Evolutionary conservation across 2,888 invertebrate species (phyloP).

Genomic region (Agrilus biguttatus): DNA sequence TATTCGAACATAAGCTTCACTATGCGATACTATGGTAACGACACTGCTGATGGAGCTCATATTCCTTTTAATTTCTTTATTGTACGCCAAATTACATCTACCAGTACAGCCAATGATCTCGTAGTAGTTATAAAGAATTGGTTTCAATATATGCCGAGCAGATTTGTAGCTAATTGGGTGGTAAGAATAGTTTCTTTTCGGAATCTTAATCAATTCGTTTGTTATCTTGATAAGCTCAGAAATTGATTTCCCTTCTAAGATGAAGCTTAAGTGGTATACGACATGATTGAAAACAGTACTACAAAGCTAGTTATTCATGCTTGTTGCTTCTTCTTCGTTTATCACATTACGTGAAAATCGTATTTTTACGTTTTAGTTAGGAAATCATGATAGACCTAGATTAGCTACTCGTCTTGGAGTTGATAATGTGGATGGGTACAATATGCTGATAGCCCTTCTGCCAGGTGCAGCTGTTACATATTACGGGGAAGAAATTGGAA

Average conservation of each 20-base stretch:
- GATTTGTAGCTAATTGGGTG: constrained; percentile 59
- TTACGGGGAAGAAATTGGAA: constrained; percentile 73
- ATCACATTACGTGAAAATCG: neutral
- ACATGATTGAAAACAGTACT: too few relatives aligned
- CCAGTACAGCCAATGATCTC: constrained; percentile 45
- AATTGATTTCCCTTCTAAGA: too few relatives aligned
- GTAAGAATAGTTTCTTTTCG: constrained; percentile 35
- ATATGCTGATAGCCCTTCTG: constrained; percentile 66
- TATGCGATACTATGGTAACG: constrained; percentile 49
- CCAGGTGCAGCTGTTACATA: constrained; percentile 80
- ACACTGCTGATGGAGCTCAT: constrained; percentile 42
- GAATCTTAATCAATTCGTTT: neutral
- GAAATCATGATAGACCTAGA: constrained; percentile 64
- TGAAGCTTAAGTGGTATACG: too few relatives aligned
- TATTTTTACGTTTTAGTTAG: constrained; percentile 32
- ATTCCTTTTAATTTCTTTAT: constrained; percentile 70
- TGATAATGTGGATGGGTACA: constrained; percentile 61
- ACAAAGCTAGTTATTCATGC: too few relatives aligned
- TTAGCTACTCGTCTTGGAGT: constrained; percentile 54
- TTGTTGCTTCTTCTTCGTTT: neutral
- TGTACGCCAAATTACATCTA: constrained; percentile 41
- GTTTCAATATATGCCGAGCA: constrained; percentile 45
- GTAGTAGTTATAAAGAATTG: constrained; percentile 48
- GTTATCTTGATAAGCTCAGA: too few relatives aligned
- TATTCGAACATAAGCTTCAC: constrained; percentile 45